phyloP scores from a whole-genome alignment of 2,888 invertebrate species.

The Sinotaia quadrata region DNA sequence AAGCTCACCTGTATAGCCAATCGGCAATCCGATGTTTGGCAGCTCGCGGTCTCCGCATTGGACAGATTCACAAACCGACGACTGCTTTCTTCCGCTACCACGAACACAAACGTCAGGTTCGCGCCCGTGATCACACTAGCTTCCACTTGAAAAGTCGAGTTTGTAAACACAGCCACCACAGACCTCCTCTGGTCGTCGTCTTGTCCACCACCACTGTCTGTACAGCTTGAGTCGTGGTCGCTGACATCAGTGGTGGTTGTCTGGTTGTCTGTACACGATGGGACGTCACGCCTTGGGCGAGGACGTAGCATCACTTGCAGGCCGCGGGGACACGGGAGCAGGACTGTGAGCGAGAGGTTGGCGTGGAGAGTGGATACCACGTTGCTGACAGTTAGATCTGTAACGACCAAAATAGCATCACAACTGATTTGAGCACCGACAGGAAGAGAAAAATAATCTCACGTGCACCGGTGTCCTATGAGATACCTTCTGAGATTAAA shows the following conservation, averaged over 20 bases:
- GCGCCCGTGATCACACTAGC: conserved; percentile 53
- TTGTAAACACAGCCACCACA: conserved; percentile 49
- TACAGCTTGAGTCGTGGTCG: background rate
- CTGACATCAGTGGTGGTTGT: background rate
- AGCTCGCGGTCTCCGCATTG: conserved; percentile 6
- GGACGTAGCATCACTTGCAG: conserved; percentile 45
- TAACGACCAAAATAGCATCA: no score
- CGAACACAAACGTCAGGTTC: conserved; percentile 51
- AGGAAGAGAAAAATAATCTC: no score
- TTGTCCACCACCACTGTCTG: background rate
- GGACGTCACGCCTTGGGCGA: conserved; percentile 35
- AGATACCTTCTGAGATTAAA: no score
- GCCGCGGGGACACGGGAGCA: conserved; percentile 47
- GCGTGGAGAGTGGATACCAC: conserved; percentile 38
- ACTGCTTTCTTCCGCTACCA: conserved; percentile 25
- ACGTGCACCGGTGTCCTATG: no score
- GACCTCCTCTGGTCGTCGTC: conserved; percentile 5
- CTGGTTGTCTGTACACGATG: conserved; percentile 43
- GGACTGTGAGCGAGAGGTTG: conserved; percentile 42
- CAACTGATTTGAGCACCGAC: no score
- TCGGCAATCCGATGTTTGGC: conserved; percentile 34
- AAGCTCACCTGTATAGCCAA: conserved; percentile 38
- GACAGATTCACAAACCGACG: no score
- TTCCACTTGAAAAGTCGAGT: conserved; percentile 43
- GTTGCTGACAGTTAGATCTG: conserved; percentile 51